Evolutionary conservation across 2,113 vertebrate species (phyloP).

Genomic region (Ictalurus punctatus): DNA sequence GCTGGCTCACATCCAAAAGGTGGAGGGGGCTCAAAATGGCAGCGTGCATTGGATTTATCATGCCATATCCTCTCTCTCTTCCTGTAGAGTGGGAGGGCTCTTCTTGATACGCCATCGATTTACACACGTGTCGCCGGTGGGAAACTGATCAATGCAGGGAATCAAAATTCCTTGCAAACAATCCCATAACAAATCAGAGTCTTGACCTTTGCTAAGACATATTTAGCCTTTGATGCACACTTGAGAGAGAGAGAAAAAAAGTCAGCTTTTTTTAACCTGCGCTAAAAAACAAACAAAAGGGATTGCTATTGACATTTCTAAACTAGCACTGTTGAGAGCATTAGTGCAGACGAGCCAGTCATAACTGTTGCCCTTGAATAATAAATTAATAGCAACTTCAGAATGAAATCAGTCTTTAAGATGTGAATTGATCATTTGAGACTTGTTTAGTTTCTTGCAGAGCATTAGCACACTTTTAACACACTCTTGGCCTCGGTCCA

Average conservation of each 20-base stretch:
- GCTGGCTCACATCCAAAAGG: constrained; percentile 63
- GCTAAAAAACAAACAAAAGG: constrained; percentile 17
- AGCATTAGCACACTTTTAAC: constrained; percentile 45
- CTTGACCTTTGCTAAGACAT: constrained; percentile 72
- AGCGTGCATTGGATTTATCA: constrained; percentile 70
- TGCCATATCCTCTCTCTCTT: constrained; percentile 49
- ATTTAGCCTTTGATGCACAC: constrained; percentile 73
- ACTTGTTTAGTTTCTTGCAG: constrained; percentile 28
- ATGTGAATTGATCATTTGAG: constrained; percentile 30
- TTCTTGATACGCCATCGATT: constrained; percentile 78
- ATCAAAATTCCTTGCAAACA: constrained; percentile 77
- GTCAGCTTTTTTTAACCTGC: constrained; percentile 55
- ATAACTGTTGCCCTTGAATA: constrained; percentile 28
- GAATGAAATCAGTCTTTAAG: constrained; percentile 23
- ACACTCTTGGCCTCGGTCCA: constrained; percentile 24
- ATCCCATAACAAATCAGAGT: constrained; percentile 73
- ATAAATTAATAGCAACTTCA: constrained; percentile 24
- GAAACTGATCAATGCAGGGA: constrained; percentile 77
- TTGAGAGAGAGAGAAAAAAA: constrained; percentile 65
- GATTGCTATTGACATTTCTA: constrained; percentile 31
- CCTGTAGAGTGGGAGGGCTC: constrained; percentile 58
- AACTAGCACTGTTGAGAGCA: background rate
- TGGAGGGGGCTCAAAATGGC: constrained; percentile 57
- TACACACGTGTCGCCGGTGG: constrained; percentile 71
- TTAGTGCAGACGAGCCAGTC: constrained; percentile 8